Conservation (phyloP, 2,797 vertebrate species). For the Tympanoctomys barrerae region DNA sequence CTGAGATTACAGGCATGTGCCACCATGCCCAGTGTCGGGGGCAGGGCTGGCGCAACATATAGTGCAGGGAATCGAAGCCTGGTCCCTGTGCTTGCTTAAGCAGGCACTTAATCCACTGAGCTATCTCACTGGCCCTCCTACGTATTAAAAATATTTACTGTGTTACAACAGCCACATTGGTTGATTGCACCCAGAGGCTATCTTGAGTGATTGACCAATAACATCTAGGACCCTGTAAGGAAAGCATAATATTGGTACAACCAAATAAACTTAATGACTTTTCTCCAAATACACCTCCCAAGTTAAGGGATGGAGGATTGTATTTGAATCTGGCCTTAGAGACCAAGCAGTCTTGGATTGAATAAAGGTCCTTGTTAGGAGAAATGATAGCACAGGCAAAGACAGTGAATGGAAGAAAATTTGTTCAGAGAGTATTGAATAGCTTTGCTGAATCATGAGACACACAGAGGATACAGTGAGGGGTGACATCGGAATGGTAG, state of each 20-base stretch:
- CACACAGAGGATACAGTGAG: background rate
- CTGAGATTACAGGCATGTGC: too few species aligned
- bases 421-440: background rate
- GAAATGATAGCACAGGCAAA: background rate
- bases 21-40: too few species aligned
- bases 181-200: too few species aligned
- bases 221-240: background rate
- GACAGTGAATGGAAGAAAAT: background rate
- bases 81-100: too few species aligned
- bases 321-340: background rate
- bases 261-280: background rate
- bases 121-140: too few species aligned
- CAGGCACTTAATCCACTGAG: too few species aligned
- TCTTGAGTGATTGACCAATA: background rate
- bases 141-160: background rate
- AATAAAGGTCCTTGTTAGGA: background rate
- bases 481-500: background rate
- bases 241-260: background rate
- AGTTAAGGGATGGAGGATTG: background rate
- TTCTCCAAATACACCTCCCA: background rate
- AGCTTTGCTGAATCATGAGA: background rate
- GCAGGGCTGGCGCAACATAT: too few species aligned
- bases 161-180: rapidly evolving
- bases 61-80: too few species aligned
- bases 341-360: background rate